A percentile compares a stretch with the other conserved stretches of the same genome.
Conservation (phyloP, 2,113 vertebrate genomes). For the Eulemur rufifrons region DNA sequence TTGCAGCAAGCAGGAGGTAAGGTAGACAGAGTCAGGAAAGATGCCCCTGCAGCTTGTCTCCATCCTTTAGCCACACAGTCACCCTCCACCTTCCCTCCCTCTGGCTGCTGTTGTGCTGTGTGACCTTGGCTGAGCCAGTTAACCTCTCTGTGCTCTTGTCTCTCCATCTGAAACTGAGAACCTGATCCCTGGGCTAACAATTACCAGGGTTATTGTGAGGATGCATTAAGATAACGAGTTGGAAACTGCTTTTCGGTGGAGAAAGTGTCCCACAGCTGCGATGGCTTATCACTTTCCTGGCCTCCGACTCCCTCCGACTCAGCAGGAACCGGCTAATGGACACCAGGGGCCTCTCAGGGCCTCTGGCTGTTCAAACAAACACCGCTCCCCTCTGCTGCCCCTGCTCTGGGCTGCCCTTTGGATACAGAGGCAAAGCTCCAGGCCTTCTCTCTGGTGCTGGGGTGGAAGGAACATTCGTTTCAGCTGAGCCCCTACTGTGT, state of each 20-base stretch:
- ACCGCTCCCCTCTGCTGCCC: background rate
- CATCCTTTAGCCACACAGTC: background rate
- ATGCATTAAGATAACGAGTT: constrained; percentile 13
- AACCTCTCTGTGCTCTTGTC: background rate
- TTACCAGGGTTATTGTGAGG: constrained; percentile 53
- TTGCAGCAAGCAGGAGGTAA: background rate
- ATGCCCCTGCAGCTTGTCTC: background rate
- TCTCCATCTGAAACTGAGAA: background rate
- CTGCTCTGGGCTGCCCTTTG: background rate
- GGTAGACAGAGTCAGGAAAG: background rate
- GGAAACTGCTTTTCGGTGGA: constrained; percentile 46
- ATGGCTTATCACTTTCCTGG: background rate
- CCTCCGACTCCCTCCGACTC: background rate
- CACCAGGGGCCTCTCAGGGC: constrained; percentile 40
- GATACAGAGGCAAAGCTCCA: background rate
- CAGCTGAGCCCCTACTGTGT: background rate
- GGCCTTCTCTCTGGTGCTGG: rapidly evolving
- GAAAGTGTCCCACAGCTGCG: constrained; percentile 12
- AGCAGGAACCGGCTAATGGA: constrained; percentile 32
- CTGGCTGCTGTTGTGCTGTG: background rate
- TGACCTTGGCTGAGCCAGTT: background rate
- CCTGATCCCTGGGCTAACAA: background rate
- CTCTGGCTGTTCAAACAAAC: constrained; percentile 8
- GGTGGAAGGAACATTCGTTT: background rate
- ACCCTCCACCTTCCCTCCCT: background rate